phyloP scores from a whole-genome alignment of 2,797 vertebrate species.

The Emys orbicularis region DNA sequence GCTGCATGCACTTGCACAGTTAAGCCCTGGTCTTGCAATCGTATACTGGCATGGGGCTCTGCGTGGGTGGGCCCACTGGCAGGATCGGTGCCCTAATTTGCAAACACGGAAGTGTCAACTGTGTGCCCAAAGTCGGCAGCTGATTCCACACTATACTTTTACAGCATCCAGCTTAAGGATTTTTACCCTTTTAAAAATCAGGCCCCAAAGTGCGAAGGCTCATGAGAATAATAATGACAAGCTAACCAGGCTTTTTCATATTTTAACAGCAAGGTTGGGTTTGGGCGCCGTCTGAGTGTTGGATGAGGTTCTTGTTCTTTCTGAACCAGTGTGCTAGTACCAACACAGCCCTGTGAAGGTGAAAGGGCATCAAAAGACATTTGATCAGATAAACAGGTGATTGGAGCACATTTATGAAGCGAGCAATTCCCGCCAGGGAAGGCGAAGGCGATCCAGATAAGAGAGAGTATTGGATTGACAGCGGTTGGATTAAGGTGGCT shows the following conservation, averaged over 20 bases:
- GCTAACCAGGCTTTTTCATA: conserved; percentile 69
- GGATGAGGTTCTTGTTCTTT: conserved; percentile 68
- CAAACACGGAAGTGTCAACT: not conserved
- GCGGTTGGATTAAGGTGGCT: not conserved
- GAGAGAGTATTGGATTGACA: conserved; percentile 38
- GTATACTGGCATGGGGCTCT: not conserved
- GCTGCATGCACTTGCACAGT: not conserved
- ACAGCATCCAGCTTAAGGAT: conserved; percentile 56
- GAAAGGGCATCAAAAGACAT: conserved; percentile 70
- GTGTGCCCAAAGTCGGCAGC: not conserved
- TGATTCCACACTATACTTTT: conserved; percentile 37
- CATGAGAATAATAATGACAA: conserved; percentile 63
- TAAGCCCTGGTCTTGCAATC: too few relatives aligned
- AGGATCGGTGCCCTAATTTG: not conserved
- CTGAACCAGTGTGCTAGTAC: conserved; percentile 69
- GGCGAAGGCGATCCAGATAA: conserved; percentile 53
- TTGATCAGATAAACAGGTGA: conserved; percentile 75
- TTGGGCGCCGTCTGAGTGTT: conserved; percentile 70
- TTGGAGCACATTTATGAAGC: conserved; percentile 75
- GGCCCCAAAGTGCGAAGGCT: conserved; percentile 59
- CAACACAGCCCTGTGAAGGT: conserved; percentile 74
- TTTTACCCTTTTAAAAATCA: conserved; percentile 55
- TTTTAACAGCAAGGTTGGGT: conserved; percentile 71
- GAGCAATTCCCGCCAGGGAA: conserved; percentile 66
- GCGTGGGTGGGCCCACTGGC: not conserved